phyloP scores from a whole-genome alignment of 2,113 vertebrate species.

The Zosterops lateralis region DNA sequence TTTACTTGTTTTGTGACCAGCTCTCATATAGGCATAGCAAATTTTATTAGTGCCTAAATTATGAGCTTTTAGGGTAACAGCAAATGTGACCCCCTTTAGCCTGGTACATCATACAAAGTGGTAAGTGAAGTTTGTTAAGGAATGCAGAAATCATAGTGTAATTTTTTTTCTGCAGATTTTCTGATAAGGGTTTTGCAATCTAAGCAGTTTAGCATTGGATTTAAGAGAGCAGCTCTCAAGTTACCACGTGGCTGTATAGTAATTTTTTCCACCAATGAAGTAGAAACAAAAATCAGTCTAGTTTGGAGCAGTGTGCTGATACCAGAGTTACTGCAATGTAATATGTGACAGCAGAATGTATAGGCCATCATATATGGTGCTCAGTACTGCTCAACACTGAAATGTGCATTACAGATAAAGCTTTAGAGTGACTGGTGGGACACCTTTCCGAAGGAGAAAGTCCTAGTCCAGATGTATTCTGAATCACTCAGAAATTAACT shows the following conservation, averaged over 20 bases:
- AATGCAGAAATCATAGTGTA: background rate
- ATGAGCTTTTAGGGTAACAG: background rate
- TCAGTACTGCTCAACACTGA: background rate
- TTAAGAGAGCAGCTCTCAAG: background rate
- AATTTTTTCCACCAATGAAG: background rate
- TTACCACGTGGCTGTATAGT: background rate
- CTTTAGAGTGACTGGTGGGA: background rate
- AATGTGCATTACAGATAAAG: background rate
- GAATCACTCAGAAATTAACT: background rate
- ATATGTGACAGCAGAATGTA: accelerated
- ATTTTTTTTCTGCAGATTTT: background rate
- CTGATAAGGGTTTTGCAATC: background rate
- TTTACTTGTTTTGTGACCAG: background rate
- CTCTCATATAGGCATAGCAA: background rate
- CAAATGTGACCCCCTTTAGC: background rate
- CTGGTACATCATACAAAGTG: background rate
- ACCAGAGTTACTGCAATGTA: background rate
- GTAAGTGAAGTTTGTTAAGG: background rate
- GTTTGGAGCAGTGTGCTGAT: accelerated
- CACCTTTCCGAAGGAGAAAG: background rate
- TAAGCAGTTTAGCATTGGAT: background rate
- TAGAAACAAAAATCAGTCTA: background rate
- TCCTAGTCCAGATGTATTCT: background rate
- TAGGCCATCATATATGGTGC: background rate
- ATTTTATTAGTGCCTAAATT: background rate